phyloP scores from a whole-genome alignment of 1,140 invertebrate genomes.

The Halotydeus destructor region DNA sequence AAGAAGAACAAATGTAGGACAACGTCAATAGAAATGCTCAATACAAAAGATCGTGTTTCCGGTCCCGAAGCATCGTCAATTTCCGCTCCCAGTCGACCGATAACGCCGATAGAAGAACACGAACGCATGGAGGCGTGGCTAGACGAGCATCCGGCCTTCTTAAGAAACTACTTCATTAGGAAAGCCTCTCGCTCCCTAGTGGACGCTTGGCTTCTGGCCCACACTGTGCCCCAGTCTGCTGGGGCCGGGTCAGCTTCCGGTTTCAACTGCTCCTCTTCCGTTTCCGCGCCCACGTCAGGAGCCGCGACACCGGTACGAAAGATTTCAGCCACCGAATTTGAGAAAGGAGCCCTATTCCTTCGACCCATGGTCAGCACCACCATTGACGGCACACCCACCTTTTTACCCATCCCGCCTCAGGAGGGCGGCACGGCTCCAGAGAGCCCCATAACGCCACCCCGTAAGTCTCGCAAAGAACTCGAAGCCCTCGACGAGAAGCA shows the following conservation, averaged over 20 bases:
- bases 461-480: constrained; percentile 55
- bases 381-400: constrained; percentile 71
- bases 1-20: neutral
- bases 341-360: constrained; percentile 53
- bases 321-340: constrained; percentile 87
- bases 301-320: constrained; percentile 77
- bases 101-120: neutral
- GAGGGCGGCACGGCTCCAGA: neutral
- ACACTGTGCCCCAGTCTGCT: constrained; percentile 36
- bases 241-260: constrained; percentile 19
- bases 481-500: constrained; percentile 75
- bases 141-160: constrained; percentile 84
- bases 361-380: constrained; percentile 72
- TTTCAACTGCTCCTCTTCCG: neutral
- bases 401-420: constrained; percentile 31
- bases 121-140: constrained; percentile 38
- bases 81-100: neutral
- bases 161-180: constrained; percentile 80
- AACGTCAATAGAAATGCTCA: too few species aligned
- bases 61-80: neutral
- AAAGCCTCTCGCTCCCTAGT: constrained; percentile 76
- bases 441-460: constrained; percentile 27
- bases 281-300: constrained; percentile 31
- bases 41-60: too few species aligned
- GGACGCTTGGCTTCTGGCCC: constrained; percentile 66